phyloP scores from a whole-genome alignment of 2,888 invertebrate species.

The Strigamia crassipes region DNA sequence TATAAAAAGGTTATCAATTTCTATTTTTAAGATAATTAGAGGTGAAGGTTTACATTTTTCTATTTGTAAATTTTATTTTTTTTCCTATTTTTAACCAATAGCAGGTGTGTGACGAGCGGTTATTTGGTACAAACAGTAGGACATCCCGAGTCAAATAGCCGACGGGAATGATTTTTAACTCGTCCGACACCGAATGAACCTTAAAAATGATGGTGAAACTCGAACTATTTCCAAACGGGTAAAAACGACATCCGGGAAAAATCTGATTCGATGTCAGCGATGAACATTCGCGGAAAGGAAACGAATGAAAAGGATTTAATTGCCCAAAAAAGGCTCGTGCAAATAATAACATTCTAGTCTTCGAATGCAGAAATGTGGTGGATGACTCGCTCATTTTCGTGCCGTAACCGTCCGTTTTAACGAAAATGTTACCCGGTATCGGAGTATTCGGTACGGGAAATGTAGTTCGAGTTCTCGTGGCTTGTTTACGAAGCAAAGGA shows the following conservation, averaged over 20 bases:
- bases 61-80: too few relatives aligned
- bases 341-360: background rate
- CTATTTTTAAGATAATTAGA: too few relatives aligned
- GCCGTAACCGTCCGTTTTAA: background rate
- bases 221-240: background rate
- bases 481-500: constrained; percentile 85
- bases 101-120: background rate
- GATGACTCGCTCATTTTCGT: background rate
- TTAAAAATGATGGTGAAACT: background rate
- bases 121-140: background rate
- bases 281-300: background rate
- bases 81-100: too few relatives aligned
- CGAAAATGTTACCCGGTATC: constrained; percentile 83
- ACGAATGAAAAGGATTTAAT: constrained; percentile 4
- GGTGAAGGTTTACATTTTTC: too few relatives aligned
- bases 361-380: background rate
- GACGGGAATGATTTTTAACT: background rate
- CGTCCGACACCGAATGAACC: background rate
- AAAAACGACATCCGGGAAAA: background rate
- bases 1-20: too few relatives aligned
- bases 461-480: constrained; percentile 82
- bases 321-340: background rate
- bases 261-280: background rate
- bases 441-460: constrained; percentile 92
- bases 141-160: background rate